Percentiles rank a stretch among this genome's conserved stretches.
Conservation (phyloP, 2,797 vertebrate species). For the Psittacula echo region DNA sequence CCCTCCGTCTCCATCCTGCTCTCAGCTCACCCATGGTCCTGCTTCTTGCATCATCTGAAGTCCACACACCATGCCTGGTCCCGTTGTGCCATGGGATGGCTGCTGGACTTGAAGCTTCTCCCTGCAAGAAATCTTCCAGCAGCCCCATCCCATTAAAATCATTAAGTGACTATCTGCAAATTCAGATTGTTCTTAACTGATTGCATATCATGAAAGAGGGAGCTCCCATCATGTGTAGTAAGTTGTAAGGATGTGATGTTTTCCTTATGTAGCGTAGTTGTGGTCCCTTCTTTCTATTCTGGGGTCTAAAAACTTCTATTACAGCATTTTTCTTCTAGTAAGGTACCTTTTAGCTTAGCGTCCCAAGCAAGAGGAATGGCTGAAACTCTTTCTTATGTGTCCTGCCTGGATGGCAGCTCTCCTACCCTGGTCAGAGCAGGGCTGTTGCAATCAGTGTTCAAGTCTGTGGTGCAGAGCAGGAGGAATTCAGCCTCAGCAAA, state of each 20-base stretch:
- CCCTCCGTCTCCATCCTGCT: background rate
- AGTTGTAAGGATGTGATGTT: background rate
- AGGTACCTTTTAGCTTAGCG: background rate
- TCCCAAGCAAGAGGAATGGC: background rate
- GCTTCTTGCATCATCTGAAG: background rate
- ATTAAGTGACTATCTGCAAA: background rate
- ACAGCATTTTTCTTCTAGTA: background rate
- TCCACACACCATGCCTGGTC: background rate
- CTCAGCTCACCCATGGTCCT: background rate
- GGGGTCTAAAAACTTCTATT: background rate
- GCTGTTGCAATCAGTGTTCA: background rate
- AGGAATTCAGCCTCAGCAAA: slow-evolving; percentile 38
- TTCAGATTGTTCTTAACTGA: background rate
- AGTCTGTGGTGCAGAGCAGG: background rate
- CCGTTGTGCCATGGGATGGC: background rate
- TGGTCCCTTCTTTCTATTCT: background rate
- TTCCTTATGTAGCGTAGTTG: background rate
- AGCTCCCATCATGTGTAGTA: background rate
- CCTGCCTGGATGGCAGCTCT: background rate
- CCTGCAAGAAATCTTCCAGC: background rate
- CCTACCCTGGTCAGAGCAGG: background rate
- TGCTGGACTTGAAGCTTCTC: background rate
- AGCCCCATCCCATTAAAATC: background rate
- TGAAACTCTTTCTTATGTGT: background rate
- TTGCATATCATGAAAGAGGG: background rate